A percentile compares a stretch with the other conserved stretches of the same genome.
phyloP scores from a whole-genome alignment of 2,888 invertebrate genomes.

The Cancer borealis region DNA sequence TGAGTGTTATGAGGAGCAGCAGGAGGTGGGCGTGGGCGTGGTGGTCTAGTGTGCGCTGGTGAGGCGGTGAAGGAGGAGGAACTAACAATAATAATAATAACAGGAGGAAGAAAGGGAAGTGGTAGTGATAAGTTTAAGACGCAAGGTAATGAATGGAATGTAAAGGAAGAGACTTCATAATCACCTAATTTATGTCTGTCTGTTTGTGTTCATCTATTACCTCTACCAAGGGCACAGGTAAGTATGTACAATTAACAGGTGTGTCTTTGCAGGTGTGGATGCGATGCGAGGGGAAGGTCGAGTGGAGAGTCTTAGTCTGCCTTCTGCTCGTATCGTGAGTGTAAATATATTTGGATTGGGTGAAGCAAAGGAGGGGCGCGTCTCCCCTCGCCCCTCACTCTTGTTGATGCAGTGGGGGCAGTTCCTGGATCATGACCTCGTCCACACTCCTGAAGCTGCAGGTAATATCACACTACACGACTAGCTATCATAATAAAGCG shows the following conservation, averaged over 20 bases:
- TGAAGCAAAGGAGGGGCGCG: background rate
- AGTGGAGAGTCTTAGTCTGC: background rate
- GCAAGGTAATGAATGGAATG: background rate
- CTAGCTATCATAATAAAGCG: background rate
- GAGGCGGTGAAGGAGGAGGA: background rate
- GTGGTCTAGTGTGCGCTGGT: background rate
- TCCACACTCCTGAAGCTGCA: constrained; percentile 76
- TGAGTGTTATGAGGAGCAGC: background rate
- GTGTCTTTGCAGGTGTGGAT: constrained; percentile 46
- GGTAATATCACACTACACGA: background rate
- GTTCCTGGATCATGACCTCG: constrained; percentile 77
- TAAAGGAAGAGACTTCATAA: no score
- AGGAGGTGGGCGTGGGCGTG: background rate
- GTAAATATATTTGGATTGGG: background rate
- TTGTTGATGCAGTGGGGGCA: constrained; percentile 77
- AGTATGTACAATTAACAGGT: background rate
- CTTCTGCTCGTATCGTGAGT: constrained; percentile 54
- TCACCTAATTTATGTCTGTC: no score
- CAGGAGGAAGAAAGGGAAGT: background rate
- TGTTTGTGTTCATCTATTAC: no score
- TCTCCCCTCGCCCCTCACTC: constrained; percentile 59
- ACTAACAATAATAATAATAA: background rate
- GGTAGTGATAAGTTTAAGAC: background rate
- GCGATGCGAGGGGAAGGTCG: constrained; percentile 34
- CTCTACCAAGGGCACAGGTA: no score